phyloP scores from a whole-genome alignment of 2,888 invertebrate species.

The Bimastos eiseni region DNA sequence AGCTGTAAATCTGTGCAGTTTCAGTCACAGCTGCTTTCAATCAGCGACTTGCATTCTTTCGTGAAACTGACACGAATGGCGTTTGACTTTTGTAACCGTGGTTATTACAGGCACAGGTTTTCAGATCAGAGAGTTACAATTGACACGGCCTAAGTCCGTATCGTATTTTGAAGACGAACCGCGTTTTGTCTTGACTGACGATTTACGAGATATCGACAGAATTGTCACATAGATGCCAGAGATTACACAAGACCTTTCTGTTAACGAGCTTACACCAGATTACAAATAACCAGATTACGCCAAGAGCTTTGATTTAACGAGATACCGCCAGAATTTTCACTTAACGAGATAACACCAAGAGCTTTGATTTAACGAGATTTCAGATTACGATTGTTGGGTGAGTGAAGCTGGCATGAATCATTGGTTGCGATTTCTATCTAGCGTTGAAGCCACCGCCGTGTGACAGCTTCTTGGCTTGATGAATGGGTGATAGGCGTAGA shows the following conservation, averaged over 20 bases:
- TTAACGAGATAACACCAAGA: conserved; percentile 20
- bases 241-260: conserved; percentile 18
- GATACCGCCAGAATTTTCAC: not conserved
- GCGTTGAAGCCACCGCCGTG: not conserved
- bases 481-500: not conserved
- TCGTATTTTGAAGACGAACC: not conserved
- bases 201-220: not conserved
- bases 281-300: not conserved
- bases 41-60: not conserved
- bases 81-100: conserved; percentile 16
- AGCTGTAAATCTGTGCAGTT: not conserved
- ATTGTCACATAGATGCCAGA: not conserved
- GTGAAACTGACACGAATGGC: not conserved
- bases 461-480: not conserved
- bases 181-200: not conserved
- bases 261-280: not conserved
- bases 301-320: conserved; percentile 15
- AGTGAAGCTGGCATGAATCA: not conserved
- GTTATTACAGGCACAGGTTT: conserved; percentile 14
- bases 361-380: not conserved
- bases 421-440: not conserved
- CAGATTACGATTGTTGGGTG: conserved; percentile 7
- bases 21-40: not conserved
- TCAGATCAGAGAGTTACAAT: conserved; percentile 6
- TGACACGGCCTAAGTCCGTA: not conserved